Evolutionary conservation across 2,797 vertebrate genomes (phyloP).

Genomic region (Liasis olivaceus): DNA sequence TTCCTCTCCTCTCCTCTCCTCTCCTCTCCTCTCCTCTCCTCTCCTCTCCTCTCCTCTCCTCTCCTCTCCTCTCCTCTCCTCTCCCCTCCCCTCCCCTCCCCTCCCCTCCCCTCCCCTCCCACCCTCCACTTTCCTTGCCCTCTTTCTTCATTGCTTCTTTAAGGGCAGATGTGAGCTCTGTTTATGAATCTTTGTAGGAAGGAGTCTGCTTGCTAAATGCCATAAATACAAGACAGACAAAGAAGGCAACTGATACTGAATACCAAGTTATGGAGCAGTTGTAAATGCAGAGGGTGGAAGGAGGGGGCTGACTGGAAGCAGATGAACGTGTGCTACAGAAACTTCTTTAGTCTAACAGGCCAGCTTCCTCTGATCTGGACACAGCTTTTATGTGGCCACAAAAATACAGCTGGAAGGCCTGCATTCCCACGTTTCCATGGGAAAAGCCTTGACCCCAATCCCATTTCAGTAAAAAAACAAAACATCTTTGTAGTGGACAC

Average conservation of each 20-base stretch:
- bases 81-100: no score
- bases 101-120: rapidly evolving
- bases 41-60: not conserved
- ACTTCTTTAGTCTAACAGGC: not conserved
- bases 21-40: not conserved
- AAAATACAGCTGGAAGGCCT: not conserved
- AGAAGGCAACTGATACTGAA: not conserved
- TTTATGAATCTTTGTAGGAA: not conserved
- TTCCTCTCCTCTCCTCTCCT: not conserved
- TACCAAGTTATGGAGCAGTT: not conserved
- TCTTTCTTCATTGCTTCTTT: not conserved
- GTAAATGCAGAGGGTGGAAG: not conserved
- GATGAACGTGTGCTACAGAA: not conserved
- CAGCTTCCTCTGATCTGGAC: not conserved
- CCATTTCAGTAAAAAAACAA: not conserved
- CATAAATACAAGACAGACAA: not conserved
- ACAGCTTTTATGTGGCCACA: not conserved
- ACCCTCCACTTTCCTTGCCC: not conserved
- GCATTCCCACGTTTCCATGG: not conserved
- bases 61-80: not conserved
- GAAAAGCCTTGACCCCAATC: not conserved
- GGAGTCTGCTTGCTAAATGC: not conserved
- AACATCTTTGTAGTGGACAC: not conserved
- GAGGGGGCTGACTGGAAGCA: not conserved
- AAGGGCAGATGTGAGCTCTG: not conserved